These are phyloP conservation scores for Drosophila lutescens DNA, from an alignment of 2,888 invertebrate species.

Conservation along the genomic window DNA sequence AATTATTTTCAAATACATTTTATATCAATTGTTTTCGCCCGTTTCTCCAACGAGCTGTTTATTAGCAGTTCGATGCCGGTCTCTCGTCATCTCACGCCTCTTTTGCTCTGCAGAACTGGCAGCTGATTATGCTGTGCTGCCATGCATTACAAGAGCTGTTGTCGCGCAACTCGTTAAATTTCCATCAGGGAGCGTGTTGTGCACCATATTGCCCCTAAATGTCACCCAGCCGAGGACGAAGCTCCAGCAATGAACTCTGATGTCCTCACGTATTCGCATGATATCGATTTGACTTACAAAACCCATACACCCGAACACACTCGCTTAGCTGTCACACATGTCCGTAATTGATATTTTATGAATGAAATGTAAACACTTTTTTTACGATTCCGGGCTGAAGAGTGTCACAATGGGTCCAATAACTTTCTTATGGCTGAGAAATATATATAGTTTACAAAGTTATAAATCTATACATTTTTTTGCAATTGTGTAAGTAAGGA, in stretches of 20 bases:
- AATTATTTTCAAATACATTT: too few species aligned
- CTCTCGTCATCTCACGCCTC: slow-evolving; percentile 1
- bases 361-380: slow-evolving; percentile 79
- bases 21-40: background rate
- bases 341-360: slow-evolving; percentile 80
- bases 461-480: too few species aligned
- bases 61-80: slow-evolving; percentile 39
- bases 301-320: slow-evolving; percentile 38
- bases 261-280: slow-evolving; percentile 76
- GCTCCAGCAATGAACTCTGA: slow-evolving; percentile 73
- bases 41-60: slow-evolving; percentile 60
- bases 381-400: slow-evolving; percentile 49
- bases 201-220: slow-evolving; percentile 74
- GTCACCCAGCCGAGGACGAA: slow-evolving; percentile 53
- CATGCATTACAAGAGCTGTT: slow-evolving; percentile 48
- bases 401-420: slow-evolving; percentile 5
- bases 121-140: slow-evolving; percentile 70
- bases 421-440: background rate
- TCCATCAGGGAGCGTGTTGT: slow-evolving; percentile 69
- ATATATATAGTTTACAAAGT: too few species aligned
- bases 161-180: slow-evolving; percentile 74
- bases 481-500: too few species aligned
- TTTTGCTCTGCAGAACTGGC: slow-evolving; percentile 43
- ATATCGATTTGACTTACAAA: slow-evolving; percentile 77
- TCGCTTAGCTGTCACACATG: slow-evolving; percentile 72